These are phyloP conservation scores for Rhingia rostrata DNA, from an alignment of 2,888 invertebrate genomes.

Conservation along the genomic window DNA sequence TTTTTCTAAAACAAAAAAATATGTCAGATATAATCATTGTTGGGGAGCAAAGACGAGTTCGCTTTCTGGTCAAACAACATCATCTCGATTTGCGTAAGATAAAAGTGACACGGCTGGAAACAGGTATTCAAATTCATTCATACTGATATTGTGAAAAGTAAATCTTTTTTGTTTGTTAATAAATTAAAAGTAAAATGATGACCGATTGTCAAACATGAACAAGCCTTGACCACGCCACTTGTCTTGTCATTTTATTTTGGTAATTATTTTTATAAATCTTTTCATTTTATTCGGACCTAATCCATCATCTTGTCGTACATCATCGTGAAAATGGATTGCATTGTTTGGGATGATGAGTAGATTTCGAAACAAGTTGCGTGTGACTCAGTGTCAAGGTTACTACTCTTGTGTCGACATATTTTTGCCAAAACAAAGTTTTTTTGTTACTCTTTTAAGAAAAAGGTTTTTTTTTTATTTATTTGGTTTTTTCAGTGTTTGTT, in stretches of 20 bases:
- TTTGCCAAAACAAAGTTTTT: too few species aligned
- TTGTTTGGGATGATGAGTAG: slow-evolving; percentile 17
- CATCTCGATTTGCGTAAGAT: slow-evolving; percentile 26
- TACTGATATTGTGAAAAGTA: neutral
- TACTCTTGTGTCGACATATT: neutral
- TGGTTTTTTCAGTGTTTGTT: too few species aligned
- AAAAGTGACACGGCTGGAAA: neutral
- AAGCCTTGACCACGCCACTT: slow-evolving; percentile 16
- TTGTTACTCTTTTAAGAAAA: too few species aligned
- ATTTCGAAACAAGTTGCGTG: slow-evolving; percentile 17
- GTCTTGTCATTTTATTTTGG: slow-evolving; percentile 12
- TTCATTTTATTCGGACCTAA: neutral
- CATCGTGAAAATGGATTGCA: slow-evolving; percentile 5
- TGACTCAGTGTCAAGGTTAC: slow-evolving; percentile 53
- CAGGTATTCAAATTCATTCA: slow-evolving; percentile 46
- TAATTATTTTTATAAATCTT: slow-evolving; percentile 6
- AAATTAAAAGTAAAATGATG: slow-evolving; percentile 22
- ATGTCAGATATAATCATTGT: slow-evolving; percentile 1
- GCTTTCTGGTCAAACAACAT: neutral
- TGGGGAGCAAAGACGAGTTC: slow-evolving; percentile 26
- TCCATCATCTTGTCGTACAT: slow-evolving; percentile 21
- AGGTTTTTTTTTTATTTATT: too few species aligned
- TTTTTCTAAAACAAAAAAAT: slow-evolving; percentile 1
- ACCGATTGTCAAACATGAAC: slow-evolving; percentile 24
- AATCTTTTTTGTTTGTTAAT: neutral